Conservation (phyloP, 1,140 invertebrate species). For the Megalopta genalis region DNA sequence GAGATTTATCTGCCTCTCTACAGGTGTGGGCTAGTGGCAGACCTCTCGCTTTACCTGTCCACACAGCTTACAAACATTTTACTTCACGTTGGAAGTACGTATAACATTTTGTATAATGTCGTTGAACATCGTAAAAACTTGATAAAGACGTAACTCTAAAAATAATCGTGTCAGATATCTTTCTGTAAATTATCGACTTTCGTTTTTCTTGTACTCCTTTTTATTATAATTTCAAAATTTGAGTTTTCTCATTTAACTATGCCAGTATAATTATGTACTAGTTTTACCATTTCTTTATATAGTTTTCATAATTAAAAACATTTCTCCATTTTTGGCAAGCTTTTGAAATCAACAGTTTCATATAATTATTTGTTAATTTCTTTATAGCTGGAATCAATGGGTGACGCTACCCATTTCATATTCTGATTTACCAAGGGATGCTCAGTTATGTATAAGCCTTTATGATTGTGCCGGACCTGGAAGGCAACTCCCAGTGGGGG, state of each 20-base stretch:
- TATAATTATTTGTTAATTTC: slow-evolving; percentile 22
- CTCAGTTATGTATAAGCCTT: slow-evolving; percentile 94
- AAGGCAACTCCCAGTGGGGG: slow-evolving; percentile 91
- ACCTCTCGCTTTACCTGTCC: slow-evolving; percentile 92
- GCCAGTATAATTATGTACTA: too few species aligned
- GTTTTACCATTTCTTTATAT: too few species aligned
- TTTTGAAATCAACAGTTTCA: background rate
- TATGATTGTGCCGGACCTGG: slow-evolving; percentile 95
- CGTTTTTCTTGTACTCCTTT: too few species aligned
- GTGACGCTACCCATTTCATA: slow-evolving; percentile 94
- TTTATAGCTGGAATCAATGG: slow-evolving; percentile 98
- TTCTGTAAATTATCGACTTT: too few species aligned
- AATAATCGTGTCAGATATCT: too few species aligned
- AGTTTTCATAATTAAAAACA: too few species aligned
- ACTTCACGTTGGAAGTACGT: slow-evolving; percentile 95
- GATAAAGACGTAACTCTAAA: too few species aligned
- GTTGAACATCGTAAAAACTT: too few species aligned
- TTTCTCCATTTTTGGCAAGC: too few species aligned
- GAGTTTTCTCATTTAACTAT: too few species aligned
- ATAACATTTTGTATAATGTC: slow-evolving; percentile 5
- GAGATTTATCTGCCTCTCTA: slow-evolving; percentile 93
- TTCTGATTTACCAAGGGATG: slow-evolving; percentile 94
- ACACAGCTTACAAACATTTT: slow-evolving; percentile 96
- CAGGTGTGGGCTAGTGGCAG: slow-evolving; percentile 93
- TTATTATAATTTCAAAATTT: too few species aligned